Evolutionary conservation across 2,113 vertebrate species (phyloP).

Genomic region (Maccullochella peelii): DNA sequence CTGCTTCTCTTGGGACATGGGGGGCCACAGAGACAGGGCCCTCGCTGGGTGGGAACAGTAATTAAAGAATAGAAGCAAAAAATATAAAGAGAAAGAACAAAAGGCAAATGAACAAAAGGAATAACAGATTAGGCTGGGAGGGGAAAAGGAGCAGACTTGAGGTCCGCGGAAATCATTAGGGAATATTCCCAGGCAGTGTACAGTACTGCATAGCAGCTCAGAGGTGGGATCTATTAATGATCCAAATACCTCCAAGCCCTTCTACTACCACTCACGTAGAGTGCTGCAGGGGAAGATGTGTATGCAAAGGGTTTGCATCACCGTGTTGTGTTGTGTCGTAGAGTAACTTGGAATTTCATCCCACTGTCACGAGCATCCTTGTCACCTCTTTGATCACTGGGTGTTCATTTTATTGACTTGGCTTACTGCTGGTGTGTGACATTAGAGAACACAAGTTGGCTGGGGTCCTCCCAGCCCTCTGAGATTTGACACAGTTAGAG

Average conservation of each 20-base stretch:
- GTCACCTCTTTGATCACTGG: constrained; percentile 79
- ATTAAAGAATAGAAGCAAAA: constrained; percentile 83
- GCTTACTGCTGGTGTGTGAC: constrained; percentile 75
- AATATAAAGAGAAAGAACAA: constrained; percentile 83
- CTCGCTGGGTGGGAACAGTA: constrained; percentile 83
- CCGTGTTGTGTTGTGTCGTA: constrained; percentile 43
- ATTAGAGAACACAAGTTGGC: constrained; percentile 78
- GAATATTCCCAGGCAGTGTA: constrained; percentile 78
- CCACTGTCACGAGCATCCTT: constrained; percentile 70
- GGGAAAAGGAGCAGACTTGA: constrained; percentile 58
- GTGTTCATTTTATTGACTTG: constrained; percentile 79
- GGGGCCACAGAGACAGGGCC: constrained; percentile 67
- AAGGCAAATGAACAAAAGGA: constrained; percentile 85
- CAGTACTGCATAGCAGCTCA: constrained; percentile 68
- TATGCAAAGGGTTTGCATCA: constrained; percentile 66
- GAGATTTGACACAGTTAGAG: constrained; percentile 76
- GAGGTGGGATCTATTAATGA: constrained; percentile 76
- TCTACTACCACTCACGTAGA: constrained; percentile 61
- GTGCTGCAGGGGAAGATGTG: constrained; percentile 66
- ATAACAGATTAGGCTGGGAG: constrained; percentile 79
- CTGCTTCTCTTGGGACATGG: constrained; percentile 76
- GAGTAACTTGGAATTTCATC: constrained; percentile 71
- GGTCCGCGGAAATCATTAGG: constrained; percentile 79
- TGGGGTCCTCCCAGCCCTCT: constrained; percentile 74
- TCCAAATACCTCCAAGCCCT: constrained; percentile 78